These are phyloP conservation scores for Entomobrya multifasciata DNA, from an alignment of 2,888 invertebrate genomes.

Conservation along the genomic window DNA sequence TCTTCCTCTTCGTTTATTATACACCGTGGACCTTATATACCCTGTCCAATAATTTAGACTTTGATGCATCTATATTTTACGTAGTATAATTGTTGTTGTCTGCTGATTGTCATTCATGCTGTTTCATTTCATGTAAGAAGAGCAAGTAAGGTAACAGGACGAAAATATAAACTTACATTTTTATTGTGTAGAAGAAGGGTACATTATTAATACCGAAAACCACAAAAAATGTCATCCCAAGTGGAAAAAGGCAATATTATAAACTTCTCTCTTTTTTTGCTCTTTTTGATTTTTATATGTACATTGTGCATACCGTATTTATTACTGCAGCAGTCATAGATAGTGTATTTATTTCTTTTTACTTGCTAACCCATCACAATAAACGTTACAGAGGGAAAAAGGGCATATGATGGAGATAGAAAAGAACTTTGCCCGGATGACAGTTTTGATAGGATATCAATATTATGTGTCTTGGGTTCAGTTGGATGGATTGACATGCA, in stretches of 20 bases:
- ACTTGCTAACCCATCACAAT: not conserved
- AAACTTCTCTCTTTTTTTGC: not conserved
- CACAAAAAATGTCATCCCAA: conserved; percentile 22
- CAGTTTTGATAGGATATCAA: conserved; percentile 80
- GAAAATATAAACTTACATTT: conserved; percentile 22
- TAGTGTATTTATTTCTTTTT: not conserved
- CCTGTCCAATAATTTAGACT: too few species aligned
- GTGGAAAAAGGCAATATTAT: conserved; percentile 48
- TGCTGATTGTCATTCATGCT: too few species aligned
- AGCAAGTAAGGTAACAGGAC: conserved; percentile 22
- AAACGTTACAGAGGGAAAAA: conserved; percentile 3
- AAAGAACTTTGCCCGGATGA: conserved; percentile 75
- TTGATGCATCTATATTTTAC: too few species aligned
- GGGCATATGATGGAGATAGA: conserved; percentile 42
- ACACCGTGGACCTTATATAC: too few species aligned
- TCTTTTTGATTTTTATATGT: conserved; percentile 16
- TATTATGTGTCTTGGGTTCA: conserved; percentile 73
- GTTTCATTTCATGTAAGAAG: too few species aligned
- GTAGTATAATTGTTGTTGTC: too few species aligned
- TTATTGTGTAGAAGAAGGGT: not conserved
- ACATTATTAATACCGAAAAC: conserved; percentile 11
- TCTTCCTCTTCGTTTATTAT: too few species aligned
- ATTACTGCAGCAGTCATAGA: not conserved
- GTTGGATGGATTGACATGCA: conserved; percentile 64
- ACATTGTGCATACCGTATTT: not conserved